Base-by-base conservation (phyloP, 2,888 invertebrate species). In the Teleogryllus oceanicus region DNA sequence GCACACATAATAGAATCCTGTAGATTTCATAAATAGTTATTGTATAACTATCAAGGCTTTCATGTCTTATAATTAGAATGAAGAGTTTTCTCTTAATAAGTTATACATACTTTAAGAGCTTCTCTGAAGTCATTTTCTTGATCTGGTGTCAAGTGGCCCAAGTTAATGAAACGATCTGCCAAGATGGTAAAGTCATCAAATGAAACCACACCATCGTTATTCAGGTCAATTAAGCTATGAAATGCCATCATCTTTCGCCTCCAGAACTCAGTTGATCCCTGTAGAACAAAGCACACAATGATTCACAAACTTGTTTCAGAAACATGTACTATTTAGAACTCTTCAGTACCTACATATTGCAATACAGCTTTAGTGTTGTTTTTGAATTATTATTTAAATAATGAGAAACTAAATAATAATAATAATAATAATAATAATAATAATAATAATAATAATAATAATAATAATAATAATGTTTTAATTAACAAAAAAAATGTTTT, bases 231-330 rank as follows among this genome's bases (percentile, higher is more conserved):
- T 82, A 95, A 92, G 83, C 92, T 92, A 87, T 96, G 95, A 80
- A 95, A 90, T 0, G 95, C 95, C 51, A 94, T 92, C 92, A 96
- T 95, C 88, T 95, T 95, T 84, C 93, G 90, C 50, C 94, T 90
- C 95, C 95, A 95, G 86, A 95, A 95, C 81, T 92, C 90, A 2
- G 89, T 88, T 84, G 89, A 87, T 8, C 89, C 90, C 90, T 90
- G 85, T 80, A 78, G 76, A 79, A 83, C 12, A n/a, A 79, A 16
- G 20, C 2, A 50, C 76, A 18, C n/a, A 50, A 18, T 4, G 18
- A 78, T 49, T 77, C 8, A 18, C 4, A 62, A 18, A n/a, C 62
- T 76, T 37, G 13, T 13, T 24, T 13, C 74, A 11, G 5, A 74
- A 74, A 8, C 10, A 11, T 74, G 4, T 2, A 74, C 21, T 21